Base-by-base conservation (phyloP, 2,113 vertebrate genomes). In the Archocentrus centrarchus region DNA sequence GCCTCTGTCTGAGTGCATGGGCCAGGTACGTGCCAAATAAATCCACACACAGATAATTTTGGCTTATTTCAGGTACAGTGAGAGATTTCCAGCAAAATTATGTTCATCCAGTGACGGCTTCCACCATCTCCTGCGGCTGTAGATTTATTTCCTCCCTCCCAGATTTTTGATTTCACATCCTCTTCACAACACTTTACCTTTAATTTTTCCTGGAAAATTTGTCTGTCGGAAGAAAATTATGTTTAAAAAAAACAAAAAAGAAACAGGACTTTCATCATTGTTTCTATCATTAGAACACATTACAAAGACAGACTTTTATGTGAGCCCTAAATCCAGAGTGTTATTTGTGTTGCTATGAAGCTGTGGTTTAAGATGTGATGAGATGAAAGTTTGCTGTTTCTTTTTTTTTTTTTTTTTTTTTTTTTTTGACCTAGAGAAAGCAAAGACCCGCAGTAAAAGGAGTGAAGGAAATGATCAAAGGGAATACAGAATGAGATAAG, bases 301-400 rank as follows among this genome's bases (percentile, higher is more conserved):
- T 83, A 84, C 47, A 32, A 79, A 76, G 83, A 81, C 58, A 18
- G 39, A 79, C 79, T 88, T 88, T 84, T 59, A 80, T 86, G 85
- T 61, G 59, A 75, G 63, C 35, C 18, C 14, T 18, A 62, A 58
- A 84, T 82, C 32, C 76, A 58, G 30, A 61, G 24, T 58, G 14
- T 41, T n/a, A 27, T 85, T 53, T 85, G 58, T 11, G 14, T 35
- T 4, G 14, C 53, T 84, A 15, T 66, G 73, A 88, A 75, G 47
- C 30, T 59, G 22, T 76, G 60, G 80, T 76, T 84, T 79, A 79
- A 77, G 64, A 87, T 63, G 22, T 58, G 62, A 80, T 64, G n/a
- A 82, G 84, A 90, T 76, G 58, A 87, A 89, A 84, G 79, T 75
- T 77, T 37, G 22, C 73, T 37, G 35, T 1, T 37, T 37, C 35